Conservation (phyloP, 2,888 invertebrate genomes). For the Ephialtes manifestator region DNA sequence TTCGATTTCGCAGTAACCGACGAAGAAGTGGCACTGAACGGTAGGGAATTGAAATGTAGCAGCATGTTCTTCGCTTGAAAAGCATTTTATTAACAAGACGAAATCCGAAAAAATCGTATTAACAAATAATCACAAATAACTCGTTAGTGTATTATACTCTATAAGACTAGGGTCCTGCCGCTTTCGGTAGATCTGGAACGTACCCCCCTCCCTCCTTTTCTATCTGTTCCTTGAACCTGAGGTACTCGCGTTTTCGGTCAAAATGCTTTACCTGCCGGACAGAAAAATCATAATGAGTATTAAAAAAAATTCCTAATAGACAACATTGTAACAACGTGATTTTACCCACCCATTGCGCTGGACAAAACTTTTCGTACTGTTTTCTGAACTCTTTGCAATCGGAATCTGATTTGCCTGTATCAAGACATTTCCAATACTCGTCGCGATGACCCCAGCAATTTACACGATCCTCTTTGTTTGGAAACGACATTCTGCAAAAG, state of each 20-base stretch:
- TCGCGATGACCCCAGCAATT: conserved; percentile 95
- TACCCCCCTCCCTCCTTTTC: conserved; percentile 91
- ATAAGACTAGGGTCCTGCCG: conserved; percentile 81
- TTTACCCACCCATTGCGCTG: conserved; percentile 92
- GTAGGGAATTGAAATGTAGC: conserved; percentile 38
- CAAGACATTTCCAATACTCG: conserved; percentile 96
- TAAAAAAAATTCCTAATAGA: neutral
- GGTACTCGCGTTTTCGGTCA: conserved; percentile 95
- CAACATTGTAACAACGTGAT: conserved; percentile 31
- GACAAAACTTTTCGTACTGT: conserved; percentile 92
- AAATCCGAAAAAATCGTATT: conserved; percentile 76
- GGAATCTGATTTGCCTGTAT: conserved; percentile 89
- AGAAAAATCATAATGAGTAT: neutral
- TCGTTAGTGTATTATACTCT: conserved; percentile 84
- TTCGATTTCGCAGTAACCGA: conserved; percentile 16
- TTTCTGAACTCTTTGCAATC: conserved; percentile 92
- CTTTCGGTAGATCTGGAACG: conserved; percentile 88
- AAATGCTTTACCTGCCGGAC: conserved; percentile 93
- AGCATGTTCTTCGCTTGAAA: conserved; percentile 55
- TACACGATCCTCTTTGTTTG: conserved; percentile 92
- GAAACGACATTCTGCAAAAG: conserved; percentile 90
- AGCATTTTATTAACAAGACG: conserved; percentile 83
- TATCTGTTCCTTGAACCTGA: conserved; percentile 95
- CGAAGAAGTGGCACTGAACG: neutral
- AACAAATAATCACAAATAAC: conserved; percentile 76